Conservation (phyloP, 2,113 vertebrate species). For the Tyrannus savana region DNA sequence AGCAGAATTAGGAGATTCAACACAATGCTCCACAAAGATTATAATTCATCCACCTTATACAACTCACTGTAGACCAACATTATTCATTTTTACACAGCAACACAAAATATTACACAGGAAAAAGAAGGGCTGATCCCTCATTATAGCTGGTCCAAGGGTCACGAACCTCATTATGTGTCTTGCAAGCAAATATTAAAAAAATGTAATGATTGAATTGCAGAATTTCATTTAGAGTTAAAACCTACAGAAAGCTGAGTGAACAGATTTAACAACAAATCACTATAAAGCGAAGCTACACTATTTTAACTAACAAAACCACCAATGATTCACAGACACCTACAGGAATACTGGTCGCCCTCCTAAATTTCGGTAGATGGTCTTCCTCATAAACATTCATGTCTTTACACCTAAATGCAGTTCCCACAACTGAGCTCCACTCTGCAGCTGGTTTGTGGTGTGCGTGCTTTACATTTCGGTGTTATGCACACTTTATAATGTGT, state of each 20-base stretch:
- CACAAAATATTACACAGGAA: background rate
- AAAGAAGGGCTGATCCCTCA: background rate
- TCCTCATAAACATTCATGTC: background rate
- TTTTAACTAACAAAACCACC: background rate
- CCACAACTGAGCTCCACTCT: background rate
- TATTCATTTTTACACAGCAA: background rate
- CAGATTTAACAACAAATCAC: background rate
- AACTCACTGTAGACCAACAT: background rate
- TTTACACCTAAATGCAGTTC: background rate
- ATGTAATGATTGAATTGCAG: background rate
- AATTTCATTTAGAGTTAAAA: background rate
- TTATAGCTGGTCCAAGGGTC: background rate
- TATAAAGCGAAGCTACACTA: background rate
- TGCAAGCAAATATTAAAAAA: background rate
- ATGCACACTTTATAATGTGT: background rate
- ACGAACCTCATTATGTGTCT: background rate
- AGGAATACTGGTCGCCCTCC: background rate
- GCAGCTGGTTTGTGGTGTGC: background rate
- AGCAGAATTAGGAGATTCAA: background rate
- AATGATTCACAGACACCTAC: background rate
- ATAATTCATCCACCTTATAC: background rate
- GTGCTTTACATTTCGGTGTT: background rate
- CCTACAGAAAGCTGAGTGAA: background rate
- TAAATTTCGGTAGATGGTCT: background rate
- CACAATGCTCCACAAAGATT: background rate